A percentile compares a stretch with the other conserved stretches of the same genome.
Conservation (phyloP, 2,888 invertebrate species). For the Yponomeuta evonymella region DNA sequence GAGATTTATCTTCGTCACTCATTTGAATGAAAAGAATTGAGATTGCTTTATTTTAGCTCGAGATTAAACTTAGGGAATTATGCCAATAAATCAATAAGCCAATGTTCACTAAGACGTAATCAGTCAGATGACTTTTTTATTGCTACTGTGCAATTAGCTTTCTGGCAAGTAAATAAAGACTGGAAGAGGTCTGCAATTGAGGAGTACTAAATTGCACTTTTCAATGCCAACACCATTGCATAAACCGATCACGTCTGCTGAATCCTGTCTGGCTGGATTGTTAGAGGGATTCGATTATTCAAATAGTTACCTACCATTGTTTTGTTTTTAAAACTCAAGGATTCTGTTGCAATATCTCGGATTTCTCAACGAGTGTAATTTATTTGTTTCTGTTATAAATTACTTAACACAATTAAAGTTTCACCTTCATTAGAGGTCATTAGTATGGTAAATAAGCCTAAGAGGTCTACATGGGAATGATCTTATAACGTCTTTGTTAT, state of each 20-base stretch:
- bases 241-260: constrained; percentile 32
- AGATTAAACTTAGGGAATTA: not conserved
- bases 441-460: constrained; percentile 3
- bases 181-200: constrained; percentile 31
- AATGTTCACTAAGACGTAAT: not conserved
- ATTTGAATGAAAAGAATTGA: constrained; percentile 43
- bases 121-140: too few species aligned
- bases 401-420: constrained; percentile 9
- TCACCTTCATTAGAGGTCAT: constrained; percentile 10
- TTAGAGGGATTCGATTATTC: constrained; percentile 9
- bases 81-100: not conserved
- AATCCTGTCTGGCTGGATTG: constrained; percentile 2
- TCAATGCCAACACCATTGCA: constrained; percentile 28
- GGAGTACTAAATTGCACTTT: constrained; percentile 19
- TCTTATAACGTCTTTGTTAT: not conserved
- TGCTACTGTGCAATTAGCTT: not conserved
- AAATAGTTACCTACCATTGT: not conserved
- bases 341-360: not conserved
- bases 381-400: not conserved
- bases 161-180: not conserved
- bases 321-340: not conserved
- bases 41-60: constrained; percentile 18
- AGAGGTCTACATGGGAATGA: not conserved
- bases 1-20: constrained; percentile 50
- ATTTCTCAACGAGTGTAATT: not conserved